Base-by-base conservation (phyloP, 2,888 invertebrate genomes). In the Cryptocephalus moraei region DNA sequence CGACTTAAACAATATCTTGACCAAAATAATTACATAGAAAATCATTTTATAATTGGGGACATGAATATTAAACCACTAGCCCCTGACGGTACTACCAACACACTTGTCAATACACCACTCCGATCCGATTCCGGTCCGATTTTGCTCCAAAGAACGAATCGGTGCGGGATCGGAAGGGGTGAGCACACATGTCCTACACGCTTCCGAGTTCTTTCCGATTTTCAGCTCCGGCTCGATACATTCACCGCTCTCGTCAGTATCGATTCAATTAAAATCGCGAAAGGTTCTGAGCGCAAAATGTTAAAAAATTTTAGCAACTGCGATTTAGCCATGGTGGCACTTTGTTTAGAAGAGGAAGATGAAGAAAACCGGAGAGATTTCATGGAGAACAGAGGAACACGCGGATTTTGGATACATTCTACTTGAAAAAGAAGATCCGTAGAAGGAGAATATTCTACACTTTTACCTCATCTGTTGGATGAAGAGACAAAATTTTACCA, bases 231-330 rank as follows among this genome's bases (percentile, higher is more conserved):
- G 34, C 33, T 34, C 33, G 43, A 43, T 33, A 33, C 34, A 34
- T 13, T 41, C 41, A 31, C 32, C 9, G 9, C n/a, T 40, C 31
- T 31, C 41, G 8, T 13, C 41, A 41, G 13, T 41, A 6, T 41
- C 14, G 11, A 4, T 41, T 32, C 32, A 41, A 31, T 11, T 12
- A 14, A 40, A 32, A 11, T 32, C 43, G 32, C 38, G 36, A 10
- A 44, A 44, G 14, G 13, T 38, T 12, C 39, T 39, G 45, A 38
- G 45, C 39, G 2, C 45, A 45, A 39, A 45, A 45, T 39, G 11
- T 39, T 45, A 34, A 45, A 39, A 45, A 39, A 32, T 45, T 39
- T 39, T 32, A 45, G 39, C 44, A 44, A 44, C 44, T 39, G 39
- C 39, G 44, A 38, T 44, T 32, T 39, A 39, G 39, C 32, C 31